A percentile compares a stretch with the other conserved stretches of the same genome.
Evolutionary conservation across 2,888 invertebrate genomes (phyloP).

Genomic region (Agelastica alni): DNA sequence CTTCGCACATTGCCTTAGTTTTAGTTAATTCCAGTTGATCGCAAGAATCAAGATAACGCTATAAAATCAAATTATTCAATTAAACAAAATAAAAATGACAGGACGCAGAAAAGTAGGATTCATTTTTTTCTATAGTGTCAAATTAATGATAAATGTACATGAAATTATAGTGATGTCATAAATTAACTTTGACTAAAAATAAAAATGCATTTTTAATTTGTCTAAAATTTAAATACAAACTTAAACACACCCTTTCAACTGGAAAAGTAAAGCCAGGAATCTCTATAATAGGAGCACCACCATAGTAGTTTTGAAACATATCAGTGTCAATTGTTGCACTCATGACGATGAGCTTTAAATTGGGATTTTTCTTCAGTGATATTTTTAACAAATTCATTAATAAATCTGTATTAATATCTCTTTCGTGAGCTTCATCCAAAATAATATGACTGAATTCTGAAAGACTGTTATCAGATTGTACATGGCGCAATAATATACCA

Average conservation of each 20-base stretch:
- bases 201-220: too few relatives aligned
- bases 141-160: too few relatives aligned
- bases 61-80: too few relatives aligned
- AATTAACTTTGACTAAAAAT: too few relatives aligned
- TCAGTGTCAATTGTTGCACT: conserved; percentile 72
- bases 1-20: conserved; percentile 50
- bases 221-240: too few relatives aligned
- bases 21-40: conserved; percentile 49
- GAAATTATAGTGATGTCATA: too few relatives aligned
- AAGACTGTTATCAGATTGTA: conserved; percentile 57
- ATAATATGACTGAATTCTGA: conserved; percentile 68
- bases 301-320: conserved; percentile 62
- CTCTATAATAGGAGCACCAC: conserved; percentile 51
- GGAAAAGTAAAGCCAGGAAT: conserved; percentile 64
- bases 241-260: conserved; percentile 57
- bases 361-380: conserved; percentile 57
- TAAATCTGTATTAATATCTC: conserved; percentile 71
- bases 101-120: too few relatives aligned
- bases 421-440: conserved; percentile 76
- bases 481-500: conserved; percentile 58
- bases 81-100: too few relatives aligned
- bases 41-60: conserved; percentile 60
- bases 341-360: conserved; percentile 69
- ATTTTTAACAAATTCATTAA: conserved; percentile 64
- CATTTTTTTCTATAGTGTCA: too few relatives aligned